A percentile compares a stretch with the other conserved stretches of the same genome.
Conservation (phyloP, 2,888 invertebrate species). For the Aspidapion aeneum region DNA sequence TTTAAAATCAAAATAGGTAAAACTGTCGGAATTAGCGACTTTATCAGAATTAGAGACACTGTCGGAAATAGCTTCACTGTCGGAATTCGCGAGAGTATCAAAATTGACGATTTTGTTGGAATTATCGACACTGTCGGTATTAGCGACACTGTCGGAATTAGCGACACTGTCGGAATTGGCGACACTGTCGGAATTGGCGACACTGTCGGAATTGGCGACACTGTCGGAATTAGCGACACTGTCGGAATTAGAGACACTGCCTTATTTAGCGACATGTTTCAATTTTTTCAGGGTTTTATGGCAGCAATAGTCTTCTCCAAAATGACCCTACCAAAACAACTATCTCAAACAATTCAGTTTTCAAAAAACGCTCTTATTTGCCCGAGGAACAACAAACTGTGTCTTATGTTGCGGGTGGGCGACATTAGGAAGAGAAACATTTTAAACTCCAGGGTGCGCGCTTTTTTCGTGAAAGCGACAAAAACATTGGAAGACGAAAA, state of each 20-base stretch:
- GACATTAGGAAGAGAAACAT: conserved; percentile 91
- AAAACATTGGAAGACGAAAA: conserved; percentile 19
- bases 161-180: too few relatives aligned
- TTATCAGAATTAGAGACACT: too few relatives aligned
- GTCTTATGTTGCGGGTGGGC: conserved; percentile 85
- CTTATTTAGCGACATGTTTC: too few relatives aligned
- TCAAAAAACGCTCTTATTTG: conserved; percentile 83
- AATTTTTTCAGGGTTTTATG: conserved; percentile 56
- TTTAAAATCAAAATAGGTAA: not conserved
- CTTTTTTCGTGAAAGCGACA: conserved; percentile 12
- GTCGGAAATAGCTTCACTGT: not conserved
- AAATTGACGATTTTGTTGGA: too few relatives aligned
- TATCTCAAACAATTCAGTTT: conserved; percentile 88
- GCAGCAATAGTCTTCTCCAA: conserved; percentile 87
- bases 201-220: too few relatives aligned
- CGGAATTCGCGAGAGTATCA: too few relatives aligned
- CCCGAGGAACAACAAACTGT: conserved; percentile 74
- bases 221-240: too few relatives aligned
- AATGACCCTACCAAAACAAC: conserved; percentile 85
- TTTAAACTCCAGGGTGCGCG: conserved; percentile 74
- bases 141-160: too few relatives aligned
- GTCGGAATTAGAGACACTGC: too few relatives aligned
- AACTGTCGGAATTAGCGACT: too few relatives aligned
- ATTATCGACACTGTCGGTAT: too few relatives aligned
- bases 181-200: too few relatives aligned